A percentile compares a stretch with the other conserved stretches of the same genome.
Conservation (phyloP, 2,888 invertebrate genomes). For the Teleogryllus oceanicus region DNA sequence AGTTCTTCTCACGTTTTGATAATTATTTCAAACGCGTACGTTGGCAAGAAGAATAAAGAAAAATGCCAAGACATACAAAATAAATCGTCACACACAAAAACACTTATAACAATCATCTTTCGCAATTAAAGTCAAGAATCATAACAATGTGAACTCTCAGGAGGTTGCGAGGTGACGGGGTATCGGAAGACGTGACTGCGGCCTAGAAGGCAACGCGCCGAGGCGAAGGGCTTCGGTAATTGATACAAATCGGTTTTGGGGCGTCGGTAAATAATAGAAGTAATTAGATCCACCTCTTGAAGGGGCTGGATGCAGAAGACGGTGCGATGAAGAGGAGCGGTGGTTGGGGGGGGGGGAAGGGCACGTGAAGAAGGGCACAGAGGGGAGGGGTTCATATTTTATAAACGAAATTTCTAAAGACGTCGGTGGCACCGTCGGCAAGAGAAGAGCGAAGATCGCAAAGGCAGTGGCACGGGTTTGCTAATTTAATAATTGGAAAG, state of each 20-base stretch:
- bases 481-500: slow-evolving; percentile 37
- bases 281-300: slow-evolving; percentile 44
- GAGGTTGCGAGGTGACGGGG: too few relatives aligned
- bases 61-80: too few relatives aligned
- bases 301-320: slow-evolving; percentile 29
- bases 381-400: slow-evolving; percentile 32
- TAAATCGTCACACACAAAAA: too few relatives aligned
- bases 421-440: slow-evolving; percentile 19
- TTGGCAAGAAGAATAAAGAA: too few relatives aligned
- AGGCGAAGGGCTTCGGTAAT: slow-evolving; percentile 40
- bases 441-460: background rate
- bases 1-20: too few relatives aligned
- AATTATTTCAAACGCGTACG: too few relatives aligned
- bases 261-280: slow-evolving; percentile 46
- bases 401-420: slow-evolving; percentile 33
- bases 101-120: too few relatives aligned
- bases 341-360: too few relatives aligned
- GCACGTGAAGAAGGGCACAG: background rate
- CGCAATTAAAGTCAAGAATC: too few relatives aligned
- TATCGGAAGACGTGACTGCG: too few relatives aligned
- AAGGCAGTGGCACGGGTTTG: slow-evolving; percentile 12
- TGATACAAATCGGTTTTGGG: slow-evolving; percentile 48
- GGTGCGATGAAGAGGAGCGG: background rate
- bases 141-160: too few relatives aligned
- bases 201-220: too few relatives aligned